Conservation (phyloP, 2,888 invertebrate genomes). For the Synergus laeviventris region DNA sequence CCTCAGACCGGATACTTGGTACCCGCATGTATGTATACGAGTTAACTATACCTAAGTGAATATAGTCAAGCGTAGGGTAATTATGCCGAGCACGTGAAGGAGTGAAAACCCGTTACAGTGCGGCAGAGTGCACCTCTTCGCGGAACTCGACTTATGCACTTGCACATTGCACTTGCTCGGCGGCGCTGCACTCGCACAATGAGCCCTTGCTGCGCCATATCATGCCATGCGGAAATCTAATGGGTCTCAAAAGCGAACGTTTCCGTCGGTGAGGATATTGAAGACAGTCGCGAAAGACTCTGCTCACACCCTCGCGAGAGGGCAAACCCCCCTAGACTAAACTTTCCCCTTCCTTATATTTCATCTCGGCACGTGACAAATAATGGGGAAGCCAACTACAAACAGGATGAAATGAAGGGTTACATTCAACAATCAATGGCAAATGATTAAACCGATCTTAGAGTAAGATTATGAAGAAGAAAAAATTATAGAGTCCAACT, state of each 20-base stretch:
- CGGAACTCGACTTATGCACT: conserved; percentile 40
- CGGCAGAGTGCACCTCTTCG: conserved; percentile 41
- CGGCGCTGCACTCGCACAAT: conserved; percentile 34
- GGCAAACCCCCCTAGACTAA: not conserved
- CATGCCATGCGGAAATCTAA: conserved; percentile 47
- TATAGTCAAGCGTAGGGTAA: conserved; percentile 42
- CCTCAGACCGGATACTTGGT: conserved; percentile 26
- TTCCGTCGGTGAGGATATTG: conserved; percentile 43
- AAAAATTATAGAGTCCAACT: conserved; percentile 6
- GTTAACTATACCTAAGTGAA: conserved; percentile 36
- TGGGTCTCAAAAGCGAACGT: conserved; percentile 55
- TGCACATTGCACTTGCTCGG: conserved; percentile 44
- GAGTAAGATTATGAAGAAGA: too few relatives aligned
- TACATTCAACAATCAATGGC: conserved; percentile 2
- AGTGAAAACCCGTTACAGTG: conserved; percentile 55
- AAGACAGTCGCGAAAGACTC: not conserved
- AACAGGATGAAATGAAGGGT: not conserved
- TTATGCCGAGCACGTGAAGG: conserved; percentile 53
- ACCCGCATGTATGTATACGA: conserved; percentile 23
- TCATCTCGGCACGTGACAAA: conserved; percentile 4
- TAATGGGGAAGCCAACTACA: conserved; percentile 27
- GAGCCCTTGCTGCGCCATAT: conserved; percentile 6
- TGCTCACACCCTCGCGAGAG: not conserved
- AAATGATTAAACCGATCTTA: too few relatives aligned
- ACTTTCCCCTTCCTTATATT: not conserved